Base-by-base conservation (phyloP, 2,888 invertebrate genomes). In the Scaptomyza reducta region DNA sequence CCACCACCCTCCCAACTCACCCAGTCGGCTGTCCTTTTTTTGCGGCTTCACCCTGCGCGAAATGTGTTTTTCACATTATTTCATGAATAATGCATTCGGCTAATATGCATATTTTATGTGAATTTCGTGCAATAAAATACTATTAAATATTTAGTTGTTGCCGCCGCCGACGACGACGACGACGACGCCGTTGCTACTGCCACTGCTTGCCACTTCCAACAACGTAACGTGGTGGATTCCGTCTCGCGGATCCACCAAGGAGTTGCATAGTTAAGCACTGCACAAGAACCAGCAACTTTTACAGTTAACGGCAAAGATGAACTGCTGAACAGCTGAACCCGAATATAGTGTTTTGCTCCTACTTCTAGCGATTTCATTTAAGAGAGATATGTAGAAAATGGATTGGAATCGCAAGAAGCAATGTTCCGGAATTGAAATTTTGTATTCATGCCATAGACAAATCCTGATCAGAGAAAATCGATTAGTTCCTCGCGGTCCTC, bases 41-140 rank as follows among this genome's bases (percentile, higher is more conserved):
- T 70, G 72, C 64, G 74, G 70, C 74, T 78, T 76, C 58, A 51
- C 67, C 72, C 72, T 70, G 27, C 69, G 76, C 79, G 75, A 88
- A 87, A 77, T 86, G 84, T 88, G 83, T 84, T 83, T 84, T 88
- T 79, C 87, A 88, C 90, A 90, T 90, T 90, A 89, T 85, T 88
- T 87, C 78, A 89, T 90, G 90, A 90, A 90, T 90, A 83, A 90
- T 90, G 90, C 89, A 90, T 90, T 88, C 78, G 71, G 81, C 81
- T 87, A 88, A 88, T 89, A 90, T 90, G 90, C 90, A 90, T 90
- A 90, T 90, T 90, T 90, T 89, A 90, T 90, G 85, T 89, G 87
- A 89, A 90, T 85, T 90, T 90, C 90, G 86, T 90, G 90, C 89
- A 90, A 90, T 90, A 90, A 90, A 90, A 90, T 90, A 89, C 88